phyloP scores from a whole-genome alignment of 2,888 invertebrate species.

The Sesamia inferens region DNA sequence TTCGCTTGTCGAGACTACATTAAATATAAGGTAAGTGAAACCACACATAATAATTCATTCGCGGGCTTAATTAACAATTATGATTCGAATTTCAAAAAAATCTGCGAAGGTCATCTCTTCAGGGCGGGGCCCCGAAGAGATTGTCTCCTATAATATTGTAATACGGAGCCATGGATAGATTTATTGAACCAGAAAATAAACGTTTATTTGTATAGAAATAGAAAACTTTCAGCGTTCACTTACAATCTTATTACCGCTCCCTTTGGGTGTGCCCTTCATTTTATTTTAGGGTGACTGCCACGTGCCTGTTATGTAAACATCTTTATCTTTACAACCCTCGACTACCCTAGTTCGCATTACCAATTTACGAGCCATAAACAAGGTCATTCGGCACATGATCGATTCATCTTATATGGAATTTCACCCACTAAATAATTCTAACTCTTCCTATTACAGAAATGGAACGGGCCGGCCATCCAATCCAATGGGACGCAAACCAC shows the following conservation, averaged over 20 bases:
- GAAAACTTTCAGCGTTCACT: background rate
- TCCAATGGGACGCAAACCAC: too few relatives aligned
- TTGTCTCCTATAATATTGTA: background rate
- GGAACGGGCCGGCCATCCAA: background rate
- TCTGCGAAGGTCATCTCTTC: too few relatives aligned
- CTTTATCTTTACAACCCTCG: background rate
- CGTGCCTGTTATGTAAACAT: constrained; percentile 1
- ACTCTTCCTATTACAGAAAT: constrained; percentile 25
- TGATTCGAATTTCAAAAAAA: background rate
- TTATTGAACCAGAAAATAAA: background rate
- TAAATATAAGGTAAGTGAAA: constrained; percentile 24
- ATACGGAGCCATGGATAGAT: background rate
- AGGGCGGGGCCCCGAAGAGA: too few relatives aligned
- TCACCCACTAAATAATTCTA: constrained; percentile 15
- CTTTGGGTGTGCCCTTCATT: background rate
- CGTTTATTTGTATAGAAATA: background rate
- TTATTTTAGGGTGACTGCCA: background rate
- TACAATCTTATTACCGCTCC: background rate
- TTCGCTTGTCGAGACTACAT: background rate
- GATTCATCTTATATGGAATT: background rate
- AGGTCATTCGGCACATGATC: background rate
- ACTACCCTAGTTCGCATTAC: background rate
- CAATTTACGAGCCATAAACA: background rate
- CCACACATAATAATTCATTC: background rate
- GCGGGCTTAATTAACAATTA: background rate